These are phyloP conservation scores for Gypaetus barbatus DNA, from an alignment of 2,797 vertebrate species.

Conservation along the genomic window DNA sequence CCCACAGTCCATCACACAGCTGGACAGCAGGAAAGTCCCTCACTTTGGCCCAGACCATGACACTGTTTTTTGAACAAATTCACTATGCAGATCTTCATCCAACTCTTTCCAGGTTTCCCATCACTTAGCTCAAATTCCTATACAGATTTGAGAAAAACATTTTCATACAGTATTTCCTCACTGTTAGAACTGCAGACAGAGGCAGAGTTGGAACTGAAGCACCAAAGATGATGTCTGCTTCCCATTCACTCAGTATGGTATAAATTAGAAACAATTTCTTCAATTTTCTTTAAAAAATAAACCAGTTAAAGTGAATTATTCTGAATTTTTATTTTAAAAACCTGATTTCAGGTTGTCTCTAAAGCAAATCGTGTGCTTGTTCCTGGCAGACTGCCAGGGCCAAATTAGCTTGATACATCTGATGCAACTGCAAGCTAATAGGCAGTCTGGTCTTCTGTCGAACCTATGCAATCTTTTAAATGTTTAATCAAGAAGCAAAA, in stretches of 20 bases:
- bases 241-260: neutral
- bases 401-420: constrained; percentile 65
- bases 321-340: constrained; percentile 41
- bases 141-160: neutral
- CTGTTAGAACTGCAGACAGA: neutral
- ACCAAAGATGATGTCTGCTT: neutral
- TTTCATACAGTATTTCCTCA: neutral
- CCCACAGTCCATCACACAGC: neutral
- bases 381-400: constrained; percentile 51
- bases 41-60: rapidly evolving
- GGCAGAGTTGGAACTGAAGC: neutral
- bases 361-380: constrained; percentile 12
- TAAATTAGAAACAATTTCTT: neutral
- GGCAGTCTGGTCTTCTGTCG: constrained; percentile 31
- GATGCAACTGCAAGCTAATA: constrained; percentile 57
- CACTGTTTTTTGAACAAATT: neutral
- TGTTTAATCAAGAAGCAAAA: constrained; percentile 67
- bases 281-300: neutral
- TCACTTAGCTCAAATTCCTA: neutral
- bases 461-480: constrained; percentile 49
- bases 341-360: neutral
- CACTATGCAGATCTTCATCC: neutral
- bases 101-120: neutral
- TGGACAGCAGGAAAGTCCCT: neutral
- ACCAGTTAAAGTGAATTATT: neutral